Evolutionary conservation across 2,888 invertebrate species (phyloP).

Genomic region (Drosophila paranaensis): DNA sequence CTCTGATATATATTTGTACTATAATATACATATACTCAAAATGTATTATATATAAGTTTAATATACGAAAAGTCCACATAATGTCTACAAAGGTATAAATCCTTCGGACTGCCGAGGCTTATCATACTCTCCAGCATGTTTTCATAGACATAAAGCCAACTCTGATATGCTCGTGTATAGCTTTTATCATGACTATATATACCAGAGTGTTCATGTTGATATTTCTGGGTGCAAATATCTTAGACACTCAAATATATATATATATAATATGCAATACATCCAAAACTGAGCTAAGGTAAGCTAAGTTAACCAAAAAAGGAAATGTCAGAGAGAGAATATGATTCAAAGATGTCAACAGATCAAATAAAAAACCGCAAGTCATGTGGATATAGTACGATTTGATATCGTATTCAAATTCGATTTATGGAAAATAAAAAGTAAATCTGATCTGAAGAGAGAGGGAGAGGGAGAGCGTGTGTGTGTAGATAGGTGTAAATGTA

Average conservation of each 20-base stretch:
- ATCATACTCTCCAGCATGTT: neutral
- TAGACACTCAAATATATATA: neutral
- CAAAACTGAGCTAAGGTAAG: too few species aligned
- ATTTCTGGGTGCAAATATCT: too few species aligned
- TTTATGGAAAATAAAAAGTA: too few species aligned
- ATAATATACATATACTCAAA: too few species aligned
- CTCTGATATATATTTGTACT: too few species aligned
- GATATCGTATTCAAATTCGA: conserved; percentile 5
- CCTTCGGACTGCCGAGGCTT: neutral
- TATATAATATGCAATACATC: neutral
- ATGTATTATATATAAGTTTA: too few species aligned
- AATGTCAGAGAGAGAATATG: neutral
- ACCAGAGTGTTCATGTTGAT: neutral
- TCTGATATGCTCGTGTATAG: too few species aligned
- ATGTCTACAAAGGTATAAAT: conserved; percentile 4
- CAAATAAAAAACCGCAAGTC: conserved; percentile 1
- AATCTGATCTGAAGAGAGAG: neutral
- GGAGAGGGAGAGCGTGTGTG: neutral
- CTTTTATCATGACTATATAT: too few species aligned
- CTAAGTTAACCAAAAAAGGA: neutral
- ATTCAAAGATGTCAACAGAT: neutral
- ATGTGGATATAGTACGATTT: conserved; percentile 3
- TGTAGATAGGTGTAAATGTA: conserved; percentile 31
- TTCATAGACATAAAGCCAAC: neutral
- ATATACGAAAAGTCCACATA: neutral